phyloP scores from a whole-genome alignment of 2,888 invertebrate genomes.

The Latrodectus elegans region DNA sequence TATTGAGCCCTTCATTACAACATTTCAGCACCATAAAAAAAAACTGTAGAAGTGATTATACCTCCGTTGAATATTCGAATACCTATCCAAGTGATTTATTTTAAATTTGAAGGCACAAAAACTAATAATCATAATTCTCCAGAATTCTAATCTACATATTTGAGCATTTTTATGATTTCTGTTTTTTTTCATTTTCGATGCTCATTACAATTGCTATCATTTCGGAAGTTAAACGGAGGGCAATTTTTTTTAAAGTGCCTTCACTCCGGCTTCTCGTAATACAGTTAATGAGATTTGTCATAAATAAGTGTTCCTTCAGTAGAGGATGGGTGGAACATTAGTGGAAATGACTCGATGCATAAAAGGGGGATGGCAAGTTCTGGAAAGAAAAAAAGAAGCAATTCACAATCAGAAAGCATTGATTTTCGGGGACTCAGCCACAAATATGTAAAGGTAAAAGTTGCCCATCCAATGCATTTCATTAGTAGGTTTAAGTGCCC shows the following conservation, averaged over 20 bases:
- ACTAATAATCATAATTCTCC: not conserved
- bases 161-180: constrained; percentile 11
- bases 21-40: no score
- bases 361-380: not conserved
- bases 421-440: constrained; percentile 27
- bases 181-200: not conserved
- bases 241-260: constrained; percentile 3
- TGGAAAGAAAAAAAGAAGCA: constrained; percentile 1
- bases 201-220: constrained; percentile 41
- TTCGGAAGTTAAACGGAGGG: constrained; percentile 34
- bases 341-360: constrained; percentile 26
- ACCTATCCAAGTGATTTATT: not conserved
- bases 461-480: no score
- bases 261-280: constrained; percentile 15
- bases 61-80: not conserved
- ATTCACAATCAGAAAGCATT: constrained; percentile 22
- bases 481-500: no score
- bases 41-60: no score
- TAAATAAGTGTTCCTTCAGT: constrained; percentile 24
- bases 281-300: constrained; percentile 55
- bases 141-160: no score
- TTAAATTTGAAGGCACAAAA: constrained; percentile 3
- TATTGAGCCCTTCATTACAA: no score
- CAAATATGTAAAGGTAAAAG: not conserved
- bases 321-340: constrained; percentile 26